These are phyloP conservation scores for Noctua janthina DNA, from an alignment of 2,888 invertebrate genomes.

Conservation along the genomic window DNA sequence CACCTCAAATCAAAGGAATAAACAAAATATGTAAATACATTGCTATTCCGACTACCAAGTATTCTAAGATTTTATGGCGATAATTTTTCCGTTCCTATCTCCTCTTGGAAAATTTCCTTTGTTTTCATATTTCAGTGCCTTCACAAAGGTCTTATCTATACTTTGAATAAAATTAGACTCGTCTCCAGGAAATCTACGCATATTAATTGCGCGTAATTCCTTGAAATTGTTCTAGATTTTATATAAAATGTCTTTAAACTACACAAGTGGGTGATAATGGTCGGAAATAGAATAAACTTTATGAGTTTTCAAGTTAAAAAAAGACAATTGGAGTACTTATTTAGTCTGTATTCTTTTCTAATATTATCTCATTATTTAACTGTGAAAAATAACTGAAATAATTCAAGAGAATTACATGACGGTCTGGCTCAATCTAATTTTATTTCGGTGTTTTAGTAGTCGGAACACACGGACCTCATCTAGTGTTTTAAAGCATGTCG, in stretches of 20 bases:
- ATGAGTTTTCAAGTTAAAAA: neutral
- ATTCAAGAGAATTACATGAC: neutral
- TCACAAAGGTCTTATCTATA: conserved; percentile 25
- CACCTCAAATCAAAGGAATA: neutral
- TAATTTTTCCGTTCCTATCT: neutral
- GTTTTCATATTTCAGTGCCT: conserved; percentile 42
- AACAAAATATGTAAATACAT: neutral
- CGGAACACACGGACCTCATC: neutral
- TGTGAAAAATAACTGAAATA: neutral
- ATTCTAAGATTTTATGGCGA: neutral
- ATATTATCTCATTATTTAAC: neutral
- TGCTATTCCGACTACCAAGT: neutral
- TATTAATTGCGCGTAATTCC: conserved; percentile 24
- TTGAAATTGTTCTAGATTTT: conserved; percentile 33
- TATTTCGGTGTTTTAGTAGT: neutral
- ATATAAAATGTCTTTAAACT: conserved; percentile 6
- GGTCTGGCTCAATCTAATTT: neutral
- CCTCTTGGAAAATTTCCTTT: conserved; percentile 4
- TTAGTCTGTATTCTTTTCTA: neutral
- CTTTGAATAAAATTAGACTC: conserved; percentile 49
- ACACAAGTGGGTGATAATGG: conserved; percentile 11
- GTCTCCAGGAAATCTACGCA: conserved; percentile 7
- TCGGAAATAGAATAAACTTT: neutral
- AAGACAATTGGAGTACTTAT: neutral
- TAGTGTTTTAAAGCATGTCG: neutral